Percentiles rank a stretch among this genome's conserved stretches.
phyloP scores from a whole-genome alignment of 2,888 invertebrate species.

The Tinea pellionella region DNA sequence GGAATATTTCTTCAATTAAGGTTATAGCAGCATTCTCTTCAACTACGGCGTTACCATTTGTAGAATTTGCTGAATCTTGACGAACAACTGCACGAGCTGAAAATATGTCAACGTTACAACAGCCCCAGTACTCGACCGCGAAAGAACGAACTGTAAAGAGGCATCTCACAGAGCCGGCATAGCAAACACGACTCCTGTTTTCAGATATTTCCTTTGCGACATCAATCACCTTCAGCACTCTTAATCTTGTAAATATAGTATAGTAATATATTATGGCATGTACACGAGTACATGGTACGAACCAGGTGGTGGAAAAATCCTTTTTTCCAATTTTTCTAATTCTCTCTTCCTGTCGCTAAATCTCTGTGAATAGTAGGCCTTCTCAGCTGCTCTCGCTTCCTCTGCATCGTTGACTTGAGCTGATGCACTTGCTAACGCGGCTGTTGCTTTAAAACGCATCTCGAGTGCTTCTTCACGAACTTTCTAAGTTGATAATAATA shows the following conservation, averaged over 20 bases:
- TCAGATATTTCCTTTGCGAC: too few relatives aligned
- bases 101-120: slow-evolving; percentile 10
- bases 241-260: too few relatives aligned
- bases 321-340: slow-evolving; percentile 80
- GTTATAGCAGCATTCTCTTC: slow-evolving; percentile 47
- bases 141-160: too few relatives aligned
- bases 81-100: slow-evolving; percentile 57
- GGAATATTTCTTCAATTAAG: slow-evolving; percentile 76
- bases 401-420: slow-evolving; percentile 75
- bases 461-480: slow-evolving; percentile 80
- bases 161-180: too few relatives aligned
- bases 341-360: slow-evolving; percentile 79
- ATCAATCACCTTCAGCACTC: too few relatives aligned
- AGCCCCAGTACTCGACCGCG: too few relatives aligned
- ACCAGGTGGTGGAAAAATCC: slow-evolving; percentile 75
- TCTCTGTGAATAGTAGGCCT: slow-evolving; percentile 73
- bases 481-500: too few relatives aligned
- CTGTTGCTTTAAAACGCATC: slow-evolving; percentile 76
- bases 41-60: slow-evolving; percentile 47
- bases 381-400: slow-evolving; percentile 73
- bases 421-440: slow-evolving; percentile 76
- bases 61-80: slow-evolving; percentile 70
- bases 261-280: too few relatives aligned
- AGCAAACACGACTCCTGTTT: too few relatives aligned
- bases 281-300: too few relatives aligned